Evolutionary conservation across 2,797 vertebrate genomes (phyloP).

Genomic region (Melanotaenia trifasciata): DNA sequence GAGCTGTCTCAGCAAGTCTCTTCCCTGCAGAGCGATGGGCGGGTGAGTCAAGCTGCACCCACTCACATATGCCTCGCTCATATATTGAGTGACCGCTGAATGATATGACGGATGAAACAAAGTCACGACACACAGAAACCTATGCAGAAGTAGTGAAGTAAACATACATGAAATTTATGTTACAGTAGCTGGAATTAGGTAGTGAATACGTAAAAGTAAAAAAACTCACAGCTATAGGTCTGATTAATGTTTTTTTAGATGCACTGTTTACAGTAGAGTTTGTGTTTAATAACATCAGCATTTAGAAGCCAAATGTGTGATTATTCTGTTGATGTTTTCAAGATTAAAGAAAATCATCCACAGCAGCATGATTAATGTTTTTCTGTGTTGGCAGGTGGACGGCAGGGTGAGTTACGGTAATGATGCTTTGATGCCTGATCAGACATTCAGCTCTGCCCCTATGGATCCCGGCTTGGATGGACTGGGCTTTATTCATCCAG

Average conservation of each 20-base stretch:
- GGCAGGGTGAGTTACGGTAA: slow-evolving; percentile 96
- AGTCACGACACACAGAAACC: slow-evolving; percentile 2
- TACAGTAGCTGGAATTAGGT: background rate
- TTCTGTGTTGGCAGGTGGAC: slow-evolving; percentile 77
- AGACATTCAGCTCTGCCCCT: slow-evolving; percentile 92
- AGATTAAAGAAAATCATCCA: background rate
- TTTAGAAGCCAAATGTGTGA: background rate
- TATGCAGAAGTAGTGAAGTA: background rate
- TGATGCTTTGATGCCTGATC: slow-evolving; percentile 94
- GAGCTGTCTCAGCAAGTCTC: slow-evolving; percentile 95
- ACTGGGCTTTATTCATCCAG: slow-evolving; percentile 94
- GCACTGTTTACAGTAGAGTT: background rate
- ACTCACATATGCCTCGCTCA: slow-evolving; percentile 40
- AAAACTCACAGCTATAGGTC: background rate
- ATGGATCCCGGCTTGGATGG: slow-evolving; percentile 91
- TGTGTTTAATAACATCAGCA: background rate
- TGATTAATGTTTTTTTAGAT: background rate
- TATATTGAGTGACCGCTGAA: slow-evolving; percentile 40
- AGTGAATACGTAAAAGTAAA: background rate
- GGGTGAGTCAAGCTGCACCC: slow-evolving; percentile 85
- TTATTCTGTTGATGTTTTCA: background rate
- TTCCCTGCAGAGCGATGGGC: slow-evolving; percentile 91
- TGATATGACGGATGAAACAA: slow-evolving; percentile 1
- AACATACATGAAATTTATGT: background rate
- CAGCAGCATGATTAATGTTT: background rate